Evolutionary conservation across 2,797 vertebrate genomes (phyloP).

Genomic region (Pseudochaenichthys georgianus): DNA sequence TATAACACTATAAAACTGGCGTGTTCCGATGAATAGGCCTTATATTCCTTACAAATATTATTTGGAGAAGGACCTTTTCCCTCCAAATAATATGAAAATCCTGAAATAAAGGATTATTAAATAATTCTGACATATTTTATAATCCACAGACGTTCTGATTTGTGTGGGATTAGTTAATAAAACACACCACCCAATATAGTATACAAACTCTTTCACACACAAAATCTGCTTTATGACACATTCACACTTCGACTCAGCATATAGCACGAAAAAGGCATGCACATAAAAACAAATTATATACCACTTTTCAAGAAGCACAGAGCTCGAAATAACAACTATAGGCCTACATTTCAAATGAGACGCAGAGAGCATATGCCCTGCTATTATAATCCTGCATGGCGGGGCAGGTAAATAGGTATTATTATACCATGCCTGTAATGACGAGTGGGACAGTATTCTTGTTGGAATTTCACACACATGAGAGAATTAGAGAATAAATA

Average conservation of each 20-base stretch:
- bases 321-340: slow-evolving; percentile 24
- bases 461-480: slow-evolving; percentile 9
- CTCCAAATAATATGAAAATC: background rate
- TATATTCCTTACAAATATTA: background rate
- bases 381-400: background rate
- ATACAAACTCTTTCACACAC: slow-evolving; percentile 17
- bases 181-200: slow-evolving; percentile 29
- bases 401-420: background rate
- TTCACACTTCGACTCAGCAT: slow-evolving; percentile 36
- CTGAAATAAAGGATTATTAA: slow-evolving; percentile 9
- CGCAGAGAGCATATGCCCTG: slow-evolving; percentile 8
- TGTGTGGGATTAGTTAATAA: slow-evolving; percentile 29
- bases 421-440: background rate
- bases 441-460: background rate
- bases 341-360: background rate
- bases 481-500: background rate
- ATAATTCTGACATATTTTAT: slow-evolving; percentile 26
- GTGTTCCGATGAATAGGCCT: too few species aligned
- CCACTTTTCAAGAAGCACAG: slow-evolving; percentile 14
- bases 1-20: slow-evolving; percentile 4
- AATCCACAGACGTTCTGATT: slow-evolving; percentile 10
- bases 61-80: background rate
- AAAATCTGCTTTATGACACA: slow-evolving; percentile 42
- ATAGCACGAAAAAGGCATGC: slow-evolving; percentile 24
- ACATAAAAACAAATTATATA: slow-evolving; percentile 47